phyloP scores from a whole-genome alignment of 2,888 invertebrate genomes.

The Pyralis farinalis region DNA sequence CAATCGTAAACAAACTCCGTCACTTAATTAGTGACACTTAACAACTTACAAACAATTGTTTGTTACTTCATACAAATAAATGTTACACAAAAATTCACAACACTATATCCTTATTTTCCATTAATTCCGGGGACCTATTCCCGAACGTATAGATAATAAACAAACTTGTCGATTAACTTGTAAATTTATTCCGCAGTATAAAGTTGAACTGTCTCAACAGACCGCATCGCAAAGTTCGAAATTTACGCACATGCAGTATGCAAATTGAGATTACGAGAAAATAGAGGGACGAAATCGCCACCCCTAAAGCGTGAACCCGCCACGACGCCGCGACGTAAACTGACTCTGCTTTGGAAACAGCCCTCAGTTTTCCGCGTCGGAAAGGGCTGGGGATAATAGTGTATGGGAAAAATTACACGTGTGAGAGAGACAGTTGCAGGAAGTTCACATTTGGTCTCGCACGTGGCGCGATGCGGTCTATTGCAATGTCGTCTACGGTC shows the following conservation, averaged over 20 bases:
- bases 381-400: constrained; percentile 35
- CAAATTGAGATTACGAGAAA: constrained; percentile 30
- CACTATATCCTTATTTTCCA: too few species aligned
- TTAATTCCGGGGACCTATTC: too few species aligned
- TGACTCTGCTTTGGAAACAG: constrained; percentile 53
- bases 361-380: constrained; percentile 62
- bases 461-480: constrained; percentile 74
- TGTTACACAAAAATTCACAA: too few species aligned
- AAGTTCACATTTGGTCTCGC: constrained; percentile 45
- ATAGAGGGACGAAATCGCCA: constrained; percentile 31
- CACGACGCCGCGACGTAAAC: constrained; percentile 59
- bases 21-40: not conserved
- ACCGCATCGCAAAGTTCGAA: constrained; percentile 25
- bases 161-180: too few species aligned
- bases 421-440: constrained; percentile 42
- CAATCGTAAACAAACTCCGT: too few species aligned
- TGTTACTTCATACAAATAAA: too few species aligned
- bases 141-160: too few species aligned
- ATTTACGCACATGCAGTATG: constrained; percentile 28
- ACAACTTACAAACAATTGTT: not conserved
- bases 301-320: constrained; percentile 35
- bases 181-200: too few species aligned
- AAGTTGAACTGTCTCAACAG: too few species aligned
- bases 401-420: constrained; percentile 34
- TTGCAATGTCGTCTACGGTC: constrained; percentile 70